A percentile compares a stretch with the other conserved stretches of the same genome.
phyloP scores from a whole-genome alignment of 2,888 invertebrate species.

The Camponotus fellah region DNA sequence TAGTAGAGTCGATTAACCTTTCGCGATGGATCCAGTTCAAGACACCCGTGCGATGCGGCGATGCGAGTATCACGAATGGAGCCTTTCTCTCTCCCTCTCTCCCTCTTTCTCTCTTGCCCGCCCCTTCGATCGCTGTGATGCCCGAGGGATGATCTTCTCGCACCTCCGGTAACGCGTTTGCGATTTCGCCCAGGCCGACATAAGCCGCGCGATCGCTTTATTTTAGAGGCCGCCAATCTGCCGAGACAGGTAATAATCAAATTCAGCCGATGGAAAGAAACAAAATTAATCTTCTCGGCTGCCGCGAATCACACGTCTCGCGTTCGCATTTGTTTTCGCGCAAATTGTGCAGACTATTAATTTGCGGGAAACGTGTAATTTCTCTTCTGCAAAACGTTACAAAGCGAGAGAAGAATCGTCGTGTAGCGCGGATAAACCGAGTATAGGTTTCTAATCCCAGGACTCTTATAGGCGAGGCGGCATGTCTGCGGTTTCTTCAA shows the following conservation, averaged over 20 bases:
- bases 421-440: neutral
- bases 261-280: slow-evolving; percentile 50
- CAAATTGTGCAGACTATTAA: slow-evolving; percentile 54
- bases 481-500: slow-evolving; percentile 35
- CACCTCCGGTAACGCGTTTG: slow-evolving; percentile 52
- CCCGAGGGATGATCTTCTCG: slow-evolving; percentile 52
- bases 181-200: slow-evolving; percentile 42
- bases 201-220: slow-evolving; percentile 50
- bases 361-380: slow-evolving; percentile 48
- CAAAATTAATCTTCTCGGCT: slow-evolving; percentile 53
- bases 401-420: slow-evolving; percentile 4
- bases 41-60: slow-evolving; percentile 29
- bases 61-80: slow-evolving; percentile 25
- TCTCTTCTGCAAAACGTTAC: neutral
- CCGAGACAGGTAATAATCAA: slow-evolving; percentile 53
- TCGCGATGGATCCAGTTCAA: slow-evolving; percentile 70
- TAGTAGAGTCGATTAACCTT: slow-evolving; percentile 66
- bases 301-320: slow-evolving; percentile 44
- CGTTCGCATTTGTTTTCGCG: slow-evolving; percentile 50
- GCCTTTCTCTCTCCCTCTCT: neutral
- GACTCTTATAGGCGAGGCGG: neutral
- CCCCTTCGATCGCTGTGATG: slow-evolving; percentile 35
- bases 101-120: neutral
- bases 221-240: slow-evolving; percentile 36
- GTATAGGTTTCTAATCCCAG: slow-evolving; percentile 28